Evolutionary conservation across 2,888 invertebrate species (phyloP).

Genomic region (Philereme transversata): DNA sequence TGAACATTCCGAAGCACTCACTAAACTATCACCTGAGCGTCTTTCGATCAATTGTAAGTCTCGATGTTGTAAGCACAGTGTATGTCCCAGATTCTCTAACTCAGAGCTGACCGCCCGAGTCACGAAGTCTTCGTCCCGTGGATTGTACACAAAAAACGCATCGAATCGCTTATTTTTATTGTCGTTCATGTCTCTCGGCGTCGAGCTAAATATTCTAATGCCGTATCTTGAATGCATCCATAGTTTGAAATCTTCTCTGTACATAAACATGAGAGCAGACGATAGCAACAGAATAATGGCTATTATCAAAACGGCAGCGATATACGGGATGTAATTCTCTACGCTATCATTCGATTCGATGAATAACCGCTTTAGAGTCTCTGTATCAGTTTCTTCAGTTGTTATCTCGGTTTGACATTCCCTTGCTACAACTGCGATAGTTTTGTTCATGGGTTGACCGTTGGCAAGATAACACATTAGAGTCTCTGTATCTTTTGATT

Average conservation of each 20-base stretch:
- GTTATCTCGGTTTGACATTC: conserved; percentile 87
- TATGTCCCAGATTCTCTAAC: conserved; percentile 86
- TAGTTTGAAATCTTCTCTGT: conserved; percentile 89
- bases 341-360: conserved; percentile 87
- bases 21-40: conserved; percentile 80
- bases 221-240: conserved; percentile 92
- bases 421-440: conserved; percentile 73
- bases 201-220: conserved; percentile 88
- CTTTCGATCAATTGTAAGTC: conserved; percentile 85
- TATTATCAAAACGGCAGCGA: conserved; percentile 88
- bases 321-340: conserved; percentile 89
- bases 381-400: conserved; percentile 85
- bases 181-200: conserved; percentile 80
- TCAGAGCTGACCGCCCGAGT: conserved; percentile 88
- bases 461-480: conserved; percentile 87
- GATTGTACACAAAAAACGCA: conserved; percentile 94
- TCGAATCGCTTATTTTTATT: conserved; percentile 90
- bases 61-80: conserved; percentile 88
- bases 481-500: conserved; percentile 86
- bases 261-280: conserved; percentile 88
- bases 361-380: conserved; percentile 81
- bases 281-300: conserved; percentile 88
- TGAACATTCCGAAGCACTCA: conserved; percentile 84
- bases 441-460: conserved; percentile 78
- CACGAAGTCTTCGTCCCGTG: conserved; percentile 90